Base-by-base conservation (phyloP, 2,797 vertebrate genomes). In the Valencia hispanica region DNA sequence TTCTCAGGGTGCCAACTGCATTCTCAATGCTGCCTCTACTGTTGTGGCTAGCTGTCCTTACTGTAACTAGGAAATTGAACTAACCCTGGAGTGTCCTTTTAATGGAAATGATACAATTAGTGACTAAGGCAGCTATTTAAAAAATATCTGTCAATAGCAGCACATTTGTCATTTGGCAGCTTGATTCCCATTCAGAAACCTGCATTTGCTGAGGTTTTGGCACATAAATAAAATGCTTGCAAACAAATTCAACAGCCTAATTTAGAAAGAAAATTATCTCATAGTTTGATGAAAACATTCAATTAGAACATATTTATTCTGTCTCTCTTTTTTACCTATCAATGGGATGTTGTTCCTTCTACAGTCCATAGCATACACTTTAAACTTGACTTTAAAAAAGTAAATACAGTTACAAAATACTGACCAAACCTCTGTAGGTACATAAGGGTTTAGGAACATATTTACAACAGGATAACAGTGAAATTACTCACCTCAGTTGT, bases 401-500 rank as follows among this genome's bases (percentile, higher is more conserved):
- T 51, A 51, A 73, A 75, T 66, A 77, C 57, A 11, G 47, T 68
- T 34, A 57, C 18, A 48, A 30, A 66, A 32, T 39, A 53, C 17
- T 36, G 20, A 36, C 59, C 0, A 63, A 36, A 71, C 43, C 17
- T 57, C 55, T 66, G n/a, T 75, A 66, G 36, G 18, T 59, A 48
- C 25, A 36, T 65, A 43, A 53, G 74, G 34, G 70, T 50, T 43
- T 9, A 79, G 86, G 34, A 77, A 27, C 76, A 5, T 36, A 48
- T 66, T 1, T 39, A 73, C 30, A 72, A n/a, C 4, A 72, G 47
- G 50, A 76, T 39, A 68, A 74, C 2, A 80, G 47, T 75, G 59
- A 27, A 53, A 34, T 70, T 78, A 94, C 95, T 95, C 84, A 96
- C 95, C 95, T 94, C 93, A 79, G 93, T 87, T 86, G 87, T 89